Base-by-base conservation (phyloP, 2,888 invertebrate genomes). In the Sicus ferrugineus region DNA sequence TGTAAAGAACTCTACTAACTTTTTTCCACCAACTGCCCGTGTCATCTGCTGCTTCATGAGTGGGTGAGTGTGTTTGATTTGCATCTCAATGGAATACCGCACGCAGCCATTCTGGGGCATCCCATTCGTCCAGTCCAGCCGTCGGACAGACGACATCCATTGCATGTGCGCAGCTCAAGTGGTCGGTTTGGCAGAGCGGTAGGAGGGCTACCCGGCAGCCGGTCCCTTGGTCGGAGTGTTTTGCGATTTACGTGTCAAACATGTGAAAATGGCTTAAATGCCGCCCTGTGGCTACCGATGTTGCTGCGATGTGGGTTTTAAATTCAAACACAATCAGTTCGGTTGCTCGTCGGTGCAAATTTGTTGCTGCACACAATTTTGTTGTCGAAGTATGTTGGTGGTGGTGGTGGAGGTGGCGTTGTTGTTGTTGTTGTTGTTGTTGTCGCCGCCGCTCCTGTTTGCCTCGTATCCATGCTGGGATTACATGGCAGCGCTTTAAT, bases 401-500 rank as follows among this genome's bases (percentile, higher is more conserved):
- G 38, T 62, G 42, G 38, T 46, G 46, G 16, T 46, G 62, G 28
- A 14, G 56, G 23, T 28, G 56, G 9, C 6, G 21, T 16, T 61
- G 61, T 56, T 54, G 52, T 26, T 26, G 52, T 56, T 19, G n/a
- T 26, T 54, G 16, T n/a, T 21, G 7, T n/a, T 26, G 14, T 58
- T 28, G 58, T 59, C 34, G 21, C 48, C 31, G 42, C 21, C n/a
- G 42, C 7, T 61, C 34, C 16, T 50, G 21, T 30, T 42, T 64
- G 31, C 52, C 56, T 66, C 67, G 58, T 21, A 26, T 52, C 34
- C 54, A 34, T 16, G 65, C 38, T 54, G 54, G 59, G 67, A 67
- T 67, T 67, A 67, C 67, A 67, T 67, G 67, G 67, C 59, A 67
- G 67, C 67, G 67, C 67, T 67, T 67, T 67, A 67, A 67, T 67